A percentile compares a stretch with the other conserved stretches of the same genome.
Conservation (phyloP, 2,113 vertebrate species). For the Tragelaphus buxtoni region DNA sequence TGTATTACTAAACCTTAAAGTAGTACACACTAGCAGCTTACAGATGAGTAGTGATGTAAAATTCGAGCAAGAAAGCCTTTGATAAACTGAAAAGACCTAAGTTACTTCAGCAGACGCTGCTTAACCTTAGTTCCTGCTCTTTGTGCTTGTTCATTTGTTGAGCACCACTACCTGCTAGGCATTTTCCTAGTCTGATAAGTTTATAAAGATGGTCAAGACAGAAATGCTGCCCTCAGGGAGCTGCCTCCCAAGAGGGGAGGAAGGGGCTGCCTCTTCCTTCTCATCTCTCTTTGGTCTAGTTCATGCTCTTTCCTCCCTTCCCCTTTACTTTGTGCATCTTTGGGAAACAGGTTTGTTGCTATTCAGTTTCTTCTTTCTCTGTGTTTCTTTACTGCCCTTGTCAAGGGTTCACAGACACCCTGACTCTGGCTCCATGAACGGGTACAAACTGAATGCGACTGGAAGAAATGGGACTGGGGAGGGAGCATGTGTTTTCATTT, state of each 20-base stretch:
- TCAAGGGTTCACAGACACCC: neutral
- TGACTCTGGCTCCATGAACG: neutral
- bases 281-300: neutral
- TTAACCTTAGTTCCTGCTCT: neutral
- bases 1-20: neutral
- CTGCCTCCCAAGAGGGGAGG: neutral
- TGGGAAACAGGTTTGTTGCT: neutral
- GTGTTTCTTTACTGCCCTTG: neutral
- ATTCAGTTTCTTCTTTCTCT: neutral
- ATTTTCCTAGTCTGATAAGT: neutral
- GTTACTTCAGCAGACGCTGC: neutral
- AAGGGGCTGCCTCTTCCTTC: neutral
- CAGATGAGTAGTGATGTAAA: neutral
- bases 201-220: neutral
- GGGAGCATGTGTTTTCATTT: neutral
- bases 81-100: neutral
- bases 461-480: neutral
- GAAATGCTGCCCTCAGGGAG: neutral
- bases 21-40: neutral
- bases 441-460: neutral
- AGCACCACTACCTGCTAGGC: neutral
- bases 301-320: neutral
- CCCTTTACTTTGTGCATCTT: neutral
- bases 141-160: neutral
- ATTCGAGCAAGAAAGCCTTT: neutral